Conservation (phyloP, 2,113 vertebrate genomes). For the Globicephala melas region DNA sequence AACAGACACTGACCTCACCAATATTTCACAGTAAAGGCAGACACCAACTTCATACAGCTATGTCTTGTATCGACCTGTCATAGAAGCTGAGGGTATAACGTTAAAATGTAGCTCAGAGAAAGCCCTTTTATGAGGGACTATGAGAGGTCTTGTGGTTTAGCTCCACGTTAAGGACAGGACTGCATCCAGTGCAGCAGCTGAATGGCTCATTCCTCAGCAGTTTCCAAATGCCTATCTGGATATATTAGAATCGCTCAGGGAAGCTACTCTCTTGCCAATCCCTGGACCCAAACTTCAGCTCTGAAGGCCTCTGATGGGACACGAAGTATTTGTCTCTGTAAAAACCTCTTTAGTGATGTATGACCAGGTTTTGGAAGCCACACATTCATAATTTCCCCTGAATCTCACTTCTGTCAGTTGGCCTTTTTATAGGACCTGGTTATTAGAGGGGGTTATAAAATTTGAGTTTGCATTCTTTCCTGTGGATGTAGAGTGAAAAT, state of each 20-base stretch:
- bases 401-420: background rate
- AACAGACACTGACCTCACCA: background rate
- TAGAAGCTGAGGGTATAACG: background rate
- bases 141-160: background rate
- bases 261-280: background rate
- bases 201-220: background rate
- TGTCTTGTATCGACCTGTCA: background rate
- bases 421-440: background rate
- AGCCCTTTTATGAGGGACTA: background rate
- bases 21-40: conserved; percentile 20
- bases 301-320: background rate
- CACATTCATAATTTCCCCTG: background rate
- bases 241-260: background rate
- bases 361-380: background rate
- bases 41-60: background rate
- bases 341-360: background rate
- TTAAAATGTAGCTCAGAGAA: background rate
- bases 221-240: background rate
- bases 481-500: background rate
- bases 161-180: background rate
- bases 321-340: background rate
- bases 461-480: background rate
- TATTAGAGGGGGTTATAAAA: background rate
- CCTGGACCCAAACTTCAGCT: background rate
- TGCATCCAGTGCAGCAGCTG: background rate